Percentiles rank a stretch among this genome's conserved stretches.
These are phyloP conservation scores for Phengaris arion DNA, from an alignment of 2,888 invertebrate genomes.

Conservation along the genomic window DNA sequence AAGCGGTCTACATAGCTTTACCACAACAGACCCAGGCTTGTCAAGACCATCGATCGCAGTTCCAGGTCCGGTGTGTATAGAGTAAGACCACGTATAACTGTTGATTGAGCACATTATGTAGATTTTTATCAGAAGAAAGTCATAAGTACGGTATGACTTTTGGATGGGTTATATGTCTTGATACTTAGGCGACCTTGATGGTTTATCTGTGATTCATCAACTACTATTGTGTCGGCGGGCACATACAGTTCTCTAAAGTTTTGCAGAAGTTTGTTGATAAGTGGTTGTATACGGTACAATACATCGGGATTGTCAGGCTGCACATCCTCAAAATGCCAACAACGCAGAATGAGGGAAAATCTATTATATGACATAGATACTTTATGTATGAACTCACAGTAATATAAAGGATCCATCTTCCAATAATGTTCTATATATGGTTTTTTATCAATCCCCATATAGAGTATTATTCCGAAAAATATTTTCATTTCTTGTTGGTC, in stretches of 20 bases:
- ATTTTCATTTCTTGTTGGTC: too few relatives aligned
- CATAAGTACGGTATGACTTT: too few relatives aligned
- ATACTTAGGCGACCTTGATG: neutral
- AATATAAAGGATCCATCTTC: slow-evolving; percentile 26
- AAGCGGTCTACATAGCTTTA: slow-evolving; percentile 22
- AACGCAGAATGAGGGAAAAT: too few relatives aligned
- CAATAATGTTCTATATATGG: slow-evolving; percentile 13
- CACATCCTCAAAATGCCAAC: too few relatives aligned
- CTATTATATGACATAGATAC: too few relatives aligned
- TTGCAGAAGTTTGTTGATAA: slow-evolving; percentile 15
- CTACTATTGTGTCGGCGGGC: slow-evolving; percentile 6
- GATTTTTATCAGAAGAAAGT: too few relatives aligned
- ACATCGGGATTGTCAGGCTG: too few relatives aligned
- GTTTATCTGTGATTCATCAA: slow-evolving; percentile 25
- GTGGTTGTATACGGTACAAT: slow-evolving; percentile 11
- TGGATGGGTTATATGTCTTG: too few relatives aligned
- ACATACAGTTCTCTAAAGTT: slow-evolving; percentile 21
- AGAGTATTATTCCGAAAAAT: neutral
- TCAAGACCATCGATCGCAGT: slow-evolving; percentile 20
- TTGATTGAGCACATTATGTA: slow-evolving; percentile 14
- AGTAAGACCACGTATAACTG: slow-evolving; percentile 16
- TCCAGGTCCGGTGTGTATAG: slow-evolving; percentile 19
- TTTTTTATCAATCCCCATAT: neutral
- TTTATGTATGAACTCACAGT: slow-evolving; percentile 19
- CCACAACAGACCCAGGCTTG: slow-evolving; percentile 19